These are phyloP conservation scores for Clepsis dumicolana DNA, from an alignment of 2,888 invertebrate species.

Conservation along the genomic window DNA sequence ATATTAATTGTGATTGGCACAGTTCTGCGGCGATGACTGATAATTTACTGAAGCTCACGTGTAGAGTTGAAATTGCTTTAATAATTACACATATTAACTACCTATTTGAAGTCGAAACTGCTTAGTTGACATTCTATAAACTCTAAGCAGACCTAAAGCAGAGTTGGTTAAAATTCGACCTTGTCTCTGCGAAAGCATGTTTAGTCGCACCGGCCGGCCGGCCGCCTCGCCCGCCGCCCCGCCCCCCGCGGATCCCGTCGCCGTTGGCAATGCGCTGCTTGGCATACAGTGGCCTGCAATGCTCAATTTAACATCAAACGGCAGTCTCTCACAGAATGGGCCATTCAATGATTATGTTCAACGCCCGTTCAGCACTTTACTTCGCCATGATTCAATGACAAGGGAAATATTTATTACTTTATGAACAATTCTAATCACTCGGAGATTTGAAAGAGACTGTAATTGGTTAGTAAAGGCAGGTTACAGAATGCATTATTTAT, in stretches of 20 bases:
- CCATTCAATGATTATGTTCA: conserved; percentile 51
- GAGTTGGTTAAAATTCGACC: neutral
- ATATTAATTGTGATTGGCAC: too few species aligned
- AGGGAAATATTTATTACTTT: neutral
- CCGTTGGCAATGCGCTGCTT: conserved; percentile 48
- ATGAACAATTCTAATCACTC: neutral
- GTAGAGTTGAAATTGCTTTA: too few species aligned
- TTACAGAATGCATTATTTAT: too few species aligned
- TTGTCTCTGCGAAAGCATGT: conserved; percentile 25
- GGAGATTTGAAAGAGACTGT: too few species aligned
- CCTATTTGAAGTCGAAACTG: too few species aligned
- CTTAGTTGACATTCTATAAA: neutral
- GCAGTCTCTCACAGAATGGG: conserved; percentile 49
- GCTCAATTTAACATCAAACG: conserved; percentile 62
- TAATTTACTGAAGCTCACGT: too few species aligned
- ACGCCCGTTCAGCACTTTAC: conserved; percentile 45
- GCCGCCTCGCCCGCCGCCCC: conserved; percentile 25
- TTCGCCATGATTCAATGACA: conserved; percentile 12
- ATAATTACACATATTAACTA: too few species aligned
- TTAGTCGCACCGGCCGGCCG: conserved; percentile 24
- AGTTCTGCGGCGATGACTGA: too few species aligned
- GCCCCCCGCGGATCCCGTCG: conserved; percentile 34
- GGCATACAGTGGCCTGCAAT: conserved; percentile 52
- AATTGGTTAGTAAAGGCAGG: too few species aligned
- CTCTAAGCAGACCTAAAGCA: neutral